Base-by-base conservation (phyloP, 2,888 invertebrate genomes). In the Andrena hattorfiana region DNA sequence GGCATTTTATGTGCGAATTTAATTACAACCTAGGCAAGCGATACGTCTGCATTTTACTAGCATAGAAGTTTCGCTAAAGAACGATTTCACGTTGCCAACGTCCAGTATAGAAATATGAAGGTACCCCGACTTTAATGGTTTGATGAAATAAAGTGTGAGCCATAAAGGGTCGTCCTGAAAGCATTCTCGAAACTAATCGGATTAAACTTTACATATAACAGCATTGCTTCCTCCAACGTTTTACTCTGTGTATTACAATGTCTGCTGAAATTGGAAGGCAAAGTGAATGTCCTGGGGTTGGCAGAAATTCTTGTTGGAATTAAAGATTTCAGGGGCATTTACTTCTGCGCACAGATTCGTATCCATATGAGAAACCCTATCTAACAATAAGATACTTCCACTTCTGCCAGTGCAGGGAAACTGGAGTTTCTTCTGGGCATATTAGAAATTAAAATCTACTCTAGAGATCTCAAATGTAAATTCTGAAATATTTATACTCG, bases 61-160 rank as follows among this genome's bases (percentile, higher is more conserved):
- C 28, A 42, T 10, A 28, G 28, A 63, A 63, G 26, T 7, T 2
- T 49, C 2, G 0, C 13, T 16, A 42, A 30, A n/a, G 64, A 23
- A n/a, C 30, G 16, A 8, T 71, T 64, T 28, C 20, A 71, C 56
- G n/a, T 59, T 59, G 64, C 70, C 30, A 60, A 32, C 2, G 1
- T 10, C 0, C 13, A 30, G 16, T 23, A 42, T 26, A 54, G 26
- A 7, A 20, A 20, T 8, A n/a, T 26, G 35, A 68, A 23, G 48
- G 20, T 49, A 2, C n/a, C 26, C 7, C 10, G 32, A 23, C 7
- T 59, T 26, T 10, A 59, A 32, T 10, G 6, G 26, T 10, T 59
- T 77, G 6, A 49, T 49, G 20, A 48, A 66, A 71, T 49, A 66
- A 69, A 64, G 42, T 76, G 30, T 10, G 54, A 63, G n/a, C 42